Evolutionary conservation across 2,113 vertebrate species (phyloP).

Genomic region (Gobius niger): DNA sequence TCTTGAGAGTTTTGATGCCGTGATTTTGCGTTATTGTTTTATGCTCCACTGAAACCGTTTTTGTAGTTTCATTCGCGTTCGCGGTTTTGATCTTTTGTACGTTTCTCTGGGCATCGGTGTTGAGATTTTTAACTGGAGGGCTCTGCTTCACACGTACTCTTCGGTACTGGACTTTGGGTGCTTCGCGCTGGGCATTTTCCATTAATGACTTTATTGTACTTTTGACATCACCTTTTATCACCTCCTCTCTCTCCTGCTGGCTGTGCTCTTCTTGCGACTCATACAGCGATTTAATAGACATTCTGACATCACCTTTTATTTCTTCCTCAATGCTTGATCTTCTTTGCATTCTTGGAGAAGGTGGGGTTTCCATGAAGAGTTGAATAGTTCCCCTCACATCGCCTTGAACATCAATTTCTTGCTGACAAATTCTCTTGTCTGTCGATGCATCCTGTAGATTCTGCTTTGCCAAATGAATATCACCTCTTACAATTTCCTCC

Average conservation of each 20-base stretch:
- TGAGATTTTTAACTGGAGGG: slow-evolving; percentile 66
- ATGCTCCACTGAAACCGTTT: slow-evolving; percentile 66
- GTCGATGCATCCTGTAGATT: slow-evolving; percentile 70
- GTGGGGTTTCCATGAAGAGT: slow-evolving; percentile 72
- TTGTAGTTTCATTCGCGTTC: slow-evolving; percentile 44
- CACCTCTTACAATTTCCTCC: slow-evolving; percentile 72
- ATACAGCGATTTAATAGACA: slow-evolving; percentile 74
- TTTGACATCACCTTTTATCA: slow-evolving; percentile 77
- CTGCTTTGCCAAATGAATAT: slow-evolving; percentile 70
- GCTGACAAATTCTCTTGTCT: slow-evolving; percentile 67
- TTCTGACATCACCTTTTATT: slow-evolving; percentile 70
- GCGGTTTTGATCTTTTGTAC: slow-evolving; percentile 69
- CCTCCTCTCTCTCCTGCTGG: slow-evolving; percentile 72
- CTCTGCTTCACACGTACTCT: slow-evolving; percentile 70
- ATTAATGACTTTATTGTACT: slow-evolving; percentile 77
- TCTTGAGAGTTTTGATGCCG: slow-evolving; percentile 75
- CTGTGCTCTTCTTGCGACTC: slow-evolving; percentile 71
- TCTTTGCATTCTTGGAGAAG: slow-evolving; percentile 68
- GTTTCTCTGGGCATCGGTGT: slow-evolving; percentile 59
- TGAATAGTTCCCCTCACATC: slow-evolving; percentile 77
- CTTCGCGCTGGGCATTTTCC: slow-evolving; percentile 77
- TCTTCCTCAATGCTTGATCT: slow-evolving; percentile 59
- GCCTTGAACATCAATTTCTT: slow-evolving; percentile 69
- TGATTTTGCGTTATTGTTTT: slow-evolving; percentile 76
- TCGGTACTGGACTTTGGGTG: slow-evolving; percentile 72